These are phyloP conservation scores for Planococcus citri DNA, from an alignment of 1,140 invertebrate genomes.

Conservation along the genomic window DNA sequence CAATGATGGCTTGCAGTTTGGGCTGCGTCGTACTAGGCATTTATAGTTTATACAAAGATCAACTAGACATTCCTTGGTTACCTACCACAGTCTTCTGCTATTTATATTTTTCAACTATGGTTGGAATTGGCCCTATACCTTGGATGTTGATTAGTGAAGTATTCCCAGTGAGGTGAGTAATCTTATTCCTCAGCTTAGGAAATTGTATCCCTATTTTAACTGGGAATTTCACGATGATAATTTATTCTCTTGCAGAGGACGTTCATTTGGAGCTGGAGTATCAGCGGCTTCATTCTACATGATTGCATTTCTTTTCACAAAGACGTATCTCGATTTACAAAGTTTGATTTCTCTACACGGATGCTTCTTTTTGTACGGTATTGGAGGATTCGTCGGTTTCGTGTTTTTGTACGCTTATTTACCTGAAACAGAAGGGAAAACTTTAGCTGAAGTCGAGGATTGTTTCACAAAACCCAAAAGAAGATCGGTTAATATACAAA, in stretches of 20 bases:
- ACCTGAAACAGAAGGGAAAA: constrained; percentile 28
- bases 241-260: constrained; percentile 24
- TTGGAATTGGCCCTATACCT: constrained; percentile 29
- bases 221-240: not conserved
- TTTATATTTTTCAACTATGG: constrained; percentile 26
- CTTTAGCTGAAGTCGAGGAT: constrained; percentile 27
- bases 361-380: constrained; percentile 24
- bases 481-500: not conserved
- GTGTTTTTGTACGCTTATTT: constrained; percentile 26
- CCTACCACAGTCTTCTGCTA: constrained; percentile 26
- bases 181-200: not conserved
- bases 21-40: constrained; percentile 22
- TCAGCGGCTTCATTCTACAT: constrained; percentile 25
- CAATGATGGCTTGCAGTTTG: constrained; percentile 29
- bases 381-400: constrained; percentile 23
- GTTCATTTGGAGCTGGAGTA: constrained; percentile 26
- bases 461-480: constrained; percentile 21
- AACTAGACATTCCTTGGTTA: constrained; percentile 12
- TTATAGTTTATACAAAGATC: not conserved
- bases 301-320: constrained; percentile 26
- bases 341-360: constrained; percentile 24
- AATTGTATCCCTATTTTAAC: not conserved
- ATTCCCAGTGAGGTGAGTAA: constrained; percentile 29
- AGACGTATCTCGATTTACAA: constrained; percentile 26
- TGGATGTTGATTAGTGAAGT: constrained; percentile 31